A percentile compares a stretch with the other conserved stretches of the same genome.
phyloP scores from a whole-genome alignment of 2,113 vertebrate species.

The Pipa parva region DNA sequence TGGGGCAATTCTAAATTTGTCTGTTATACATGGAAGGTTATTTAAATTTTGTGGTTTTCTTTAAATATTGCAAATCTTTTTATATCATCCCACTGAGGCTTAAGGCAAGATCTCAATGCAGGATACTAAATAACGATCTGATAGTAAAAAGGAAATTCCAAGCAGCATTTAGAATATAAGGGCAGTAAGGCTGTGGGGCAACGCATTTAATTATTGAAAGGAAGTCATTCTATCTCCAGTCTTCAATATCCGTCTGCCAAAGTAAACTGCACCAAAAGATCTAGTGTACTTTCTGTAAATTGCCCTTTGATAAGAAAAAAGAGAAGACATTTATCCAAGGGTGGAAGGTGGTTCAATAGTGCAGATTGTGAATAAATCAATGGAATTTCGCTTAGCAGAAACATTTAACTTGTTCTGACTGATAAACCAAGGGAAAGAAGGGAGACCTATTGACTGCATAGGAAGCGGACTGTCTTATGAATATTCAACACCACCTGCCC shows the following conservation, averaged over 20 bases:
- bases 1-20: no score
- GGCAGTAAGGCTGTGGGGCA: no score
- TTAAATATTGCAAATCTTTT: no score
- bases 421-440: slow-evolving; percentile 15
- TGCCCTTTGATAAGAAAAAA: slow-evolving; percentile 3
- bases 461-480: slow-evolving; percentile 20
- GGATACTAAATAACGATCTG: no score
- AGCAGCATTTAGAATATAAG: no score
- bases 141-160: no score
- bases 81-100: no score
- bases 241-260: not conserved
- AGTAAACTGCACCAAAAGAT: not conserved
- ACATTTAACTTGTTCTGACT: slow-evolving; percentile 14
- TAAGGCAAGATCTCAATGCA: no score
- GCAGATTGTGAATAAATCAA: not conserved
- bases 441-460: slow-evolving; percentile 4
- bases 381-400: not conserved
- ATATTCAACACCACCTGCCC: slow-evolving; percentile 23
- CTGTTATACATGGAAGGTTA: no score
- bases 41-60: no score
- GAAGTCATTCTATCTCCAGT: not conserved
- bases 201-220: no score
- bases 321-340: not conserved
- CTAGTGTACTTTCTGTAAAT: slow-evolving; percentile 6
- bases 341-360: not conserved